A percentile compares a stretch with the other conserved stretches of the same genome.
These are phyloP conservation scores for Bruchidius siliquastri DNA, from an alignment of 2,888 invertebrate genomes.

Conservation along the genomic window DNA sequence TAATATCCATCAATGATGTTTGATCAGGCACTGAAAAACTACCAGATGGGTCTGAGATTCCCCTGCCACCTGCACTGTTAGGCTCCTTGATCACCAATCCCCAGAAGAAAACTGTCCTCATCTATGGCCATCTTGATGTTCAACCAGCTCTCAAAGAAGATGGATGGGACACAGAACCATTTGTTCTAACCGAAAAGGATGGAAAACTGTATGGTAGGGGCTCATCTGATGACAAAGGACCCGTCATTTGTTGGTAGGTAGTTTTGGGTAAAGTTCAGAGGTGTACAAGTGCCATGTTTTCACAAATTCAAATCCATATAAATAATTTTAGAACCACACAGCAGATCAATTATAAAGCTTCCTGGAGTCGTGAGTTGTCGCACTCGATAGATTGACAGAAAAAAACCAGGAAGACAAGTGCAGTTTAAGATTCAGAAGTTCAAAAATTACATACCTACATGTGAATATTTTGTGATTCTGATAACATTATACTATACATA, in stretches of 20 bases:
- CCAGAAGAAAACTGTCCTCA: slow-evolving; percentile 84
- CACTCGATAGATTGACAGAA: too few species aligned
- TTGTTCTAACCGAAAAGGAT: slow-evolving; percentile 80
- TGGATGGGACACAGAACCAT: slow-evolving; percentile 96
- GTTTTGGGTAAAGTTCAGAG: too few species aligned
- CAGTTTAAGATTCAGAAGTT: too few species aligned
- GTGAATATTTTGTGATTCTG: too few species aligned
- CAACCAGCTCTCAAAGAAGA: slow-evolving; percentile 91
- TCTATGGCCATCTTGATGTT: slow-evolving; percentile 98
- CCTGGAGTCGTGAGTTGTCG: too few species aligned
- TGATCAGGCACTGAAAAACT: slow-evolving; percentile 52
- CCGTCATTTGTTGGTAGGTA: slow-evolving; percentile 82
- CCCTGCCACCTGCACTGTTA: slow-evolving; percentile 81
- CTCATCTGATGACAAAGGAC: slow-evolving; percentile 86
- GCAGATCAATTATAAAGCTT: too few species aligned
- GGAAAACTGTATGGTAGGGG: slow-evolving; percentile 87
- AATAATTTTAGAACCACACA: too few species aligned
- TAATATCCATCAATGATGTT: neutral
- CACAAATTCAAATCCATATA: too few species aligned
- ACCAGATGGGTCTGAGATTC: slow-evolving; percentile 65
- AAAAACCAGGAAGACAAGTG: too few species aligned
- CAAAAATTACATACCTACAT: too few species aligned
- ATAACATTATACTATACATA: too few species aligned
- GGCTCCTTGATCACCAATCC: slow-evolving; percentile 76
- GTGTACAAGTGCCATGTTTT: too few species aligned